A percentile compares a stretch with the other conserved stretches of the same genome.
Conservation (phyloP, 1,140 invertebrate species). For the Hycleus cichorii region DNA sequence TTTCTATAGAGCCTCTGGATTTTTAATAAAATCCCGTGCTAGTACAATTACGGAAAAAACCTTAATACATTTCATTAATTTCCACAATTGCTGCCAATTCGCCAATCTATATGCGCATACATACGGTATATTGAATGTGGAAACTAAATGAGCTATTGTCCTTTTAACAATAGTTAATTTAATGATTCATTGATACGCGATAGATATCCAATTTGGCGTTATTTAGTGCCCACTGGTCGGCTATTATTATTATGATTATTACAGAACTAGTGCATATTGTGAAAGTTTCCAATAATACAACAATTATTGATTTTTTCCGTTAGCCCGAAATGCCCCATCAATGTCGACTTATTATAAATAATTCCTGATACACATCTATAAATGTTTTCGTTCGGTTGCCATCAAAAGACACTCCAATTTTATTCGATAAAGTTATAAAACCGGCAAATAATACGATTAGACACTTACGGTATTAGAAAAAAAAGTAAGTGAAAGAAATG, state of each 20-base stretch:
- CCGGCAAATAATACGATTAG: slow-evolving; percentile 13
- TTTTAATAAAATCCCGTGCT: too few relatives aligned
- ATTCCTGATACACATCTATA: slow-evolving; percentile 5
- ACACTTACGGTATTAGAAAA: slow-evolving; percentile 14
- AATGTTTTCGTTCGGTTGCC: slow-evolving; percentile 6
- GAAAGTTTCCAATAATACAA: not conserved
- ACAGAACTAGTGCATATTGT: not conserved
- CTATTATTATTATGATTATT: not conserved
- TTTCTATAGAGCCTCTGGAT: too few relatives aligned
- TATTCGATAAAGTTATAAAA: slow-evolving; percentile 12
- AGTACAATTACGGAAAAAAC: too few relatives aligned
- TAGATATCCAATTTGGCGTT: too few relatives aligned
- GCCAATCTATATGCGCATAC: too few relatives aligned
- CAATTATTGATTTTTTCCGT: slow-evolving; percentile 7
- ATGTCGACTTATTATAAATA: slow-evolving; percentile 6
- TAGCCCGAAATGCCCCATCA: not conserved
- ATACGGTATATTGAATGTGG: too few relatives aligned
- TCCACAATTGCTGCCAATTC: too few relatives aligned
- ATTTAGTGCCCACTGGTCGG: too few relatives aligned
- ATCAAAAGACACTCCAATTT: slow-evolving; percentile 15
- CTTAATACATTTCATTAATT: too few relatives aligned
- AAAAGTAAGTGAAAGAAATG: slow-evolving; percentile 2
- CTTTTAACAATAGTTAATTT: too few relatives aligned
- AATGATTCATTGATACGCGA: too few relatives aligned
- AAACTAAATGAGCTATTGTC: too few relatives aligned